Conservation (phyloP, 1,140 invertebrate genomes). For the Homarus americanus region DNA sequence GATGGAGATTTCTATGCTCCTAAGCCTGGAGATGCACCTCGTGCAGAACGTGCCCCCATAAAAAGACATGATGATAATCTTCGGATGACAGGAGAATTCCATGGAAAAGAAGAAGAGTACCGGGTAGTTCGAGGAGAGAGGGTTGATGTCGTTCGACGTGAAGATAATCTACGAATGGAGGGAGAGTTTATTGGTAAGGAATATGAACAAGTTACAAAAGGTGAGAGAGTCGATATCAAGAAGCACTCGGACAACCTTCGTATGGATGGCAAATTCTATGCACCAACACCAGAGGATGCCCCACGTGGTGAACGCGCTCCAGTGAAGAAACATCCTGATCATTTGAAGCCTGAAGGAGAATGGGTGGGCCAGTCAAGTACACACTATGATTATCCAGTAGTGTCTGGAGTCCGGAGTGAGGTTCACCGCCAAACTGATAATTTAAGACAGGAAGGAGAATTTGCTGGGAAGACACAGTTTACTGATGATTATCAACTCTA, state of each 20-base stretch:
- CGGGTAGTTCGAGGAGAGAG: slow-evolving; percentile 28
- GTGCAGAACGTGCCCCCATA: slow-evolving; percentile 62
- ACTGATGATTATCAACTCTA: slow-evolving; percentile 61
- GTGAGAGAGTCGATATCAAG: slow-evolving; percentile 77
- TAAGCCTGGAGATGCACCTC: slow-evolving; percentile 6
- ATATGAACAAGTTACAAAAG: slow-evolving; percentile 59
- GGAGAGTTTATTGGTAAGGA: slow-evolving; percentile 38
- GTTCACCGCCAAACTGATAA: slow-evolving; percentile 80
- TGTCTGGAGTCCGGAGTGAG: slow-evolving; percentile 53
- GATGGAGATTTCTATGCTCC: slow-evolving; percentile 56
- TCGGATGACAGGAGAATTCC: slow-evolving; percentile 73
- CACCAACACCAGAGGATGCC: slow-evolving; percentile 31
- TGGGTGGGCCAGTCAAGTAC: slow-evolving; percentile 46
- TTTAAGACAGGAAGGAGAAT: slow-evolving; percentile 82
- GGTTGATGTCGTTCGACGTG: slow-evolving; percentile 51
- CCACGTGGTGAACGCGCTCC: slow-evolving; percentile 77
- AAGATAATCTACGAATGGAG: slow-evolving; percentile 47
- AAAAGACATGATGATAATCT: slow-evolving; percentile 76
- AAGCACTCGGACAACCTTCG: slow-evolving; percentile 80
- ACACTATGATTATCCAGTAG: slow-evolving; percentile 47
- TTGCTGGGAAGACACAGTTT: slow-evolving; percentile 53
- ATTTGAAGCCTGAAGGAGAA: slow-evolving; percentile 72
- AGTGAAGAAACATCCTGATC: slow-evolving; percentile 76
- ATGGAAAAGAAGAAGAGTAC: slow-evolving; percentile 66
- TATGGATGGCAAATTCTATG: slow-evolving; percentile 67